Conservation (phyloP, 2,797 vertebrate genomes). For the Xenentodon cancila region DNA sequence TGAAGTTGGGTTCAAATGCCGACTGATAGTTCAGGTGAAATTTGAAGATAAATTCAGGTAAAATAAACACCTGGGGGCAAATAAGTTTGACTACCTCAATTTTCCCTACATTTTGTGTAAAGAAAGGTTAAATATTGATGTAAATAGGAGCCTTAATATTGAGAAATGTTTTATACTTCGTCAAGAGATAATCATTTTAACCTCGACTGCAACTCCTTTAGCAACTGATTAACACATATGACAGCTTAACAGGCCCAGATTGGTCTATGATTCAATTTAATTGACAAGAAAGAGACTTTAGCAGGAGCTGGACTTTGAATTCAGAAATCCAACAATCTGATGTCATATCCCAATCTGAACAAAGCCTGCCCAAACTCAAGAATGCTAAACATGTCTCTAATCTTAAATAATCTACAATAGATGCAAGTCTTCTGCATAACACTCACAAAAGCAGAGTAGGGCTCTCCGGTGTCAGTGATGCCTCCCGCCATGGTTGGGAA, state of each 20-base stretch:
- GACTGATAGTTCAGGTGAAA: no score
- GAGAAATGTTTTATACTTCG: no score
- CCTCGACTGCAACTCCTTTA: no score
- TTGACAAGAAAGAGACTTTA: not conserved
- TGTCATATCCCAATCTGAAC: not conserved
- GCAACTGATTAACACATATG: not conserved
- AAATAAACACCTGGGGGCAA: no score
- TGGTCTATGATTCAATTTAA: not conserved
- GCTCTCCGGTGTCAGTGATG: constrained; percentile 94
- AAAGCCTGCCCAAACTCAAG: not conserved
- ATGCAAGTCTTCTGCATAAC: not conserved
- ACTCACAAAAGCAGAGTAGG: constrained; percentile 97
- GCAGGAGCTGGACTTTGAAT: not conserved
- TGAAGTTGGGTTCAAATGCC: no score
- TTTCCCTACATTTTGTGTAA: no score
- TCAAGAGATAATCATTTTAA: no score
- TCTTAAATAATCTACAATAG: not conserved
- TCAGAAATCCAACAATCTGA: no score
- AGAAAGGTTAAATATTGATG: no score
- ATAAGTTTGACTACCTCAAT: no score
- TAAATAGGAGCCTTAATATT: no score
- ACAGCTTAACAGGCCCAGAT: not conserved
- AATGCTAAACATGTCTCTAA: not conserved
- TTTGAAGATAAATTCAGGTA: no score
- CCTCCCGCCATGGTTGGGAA: constrained; percentile 88